phyloP scores from a whole-genome alignment of 2,888 invertebrate species.

The Seira musarum region DNA sequence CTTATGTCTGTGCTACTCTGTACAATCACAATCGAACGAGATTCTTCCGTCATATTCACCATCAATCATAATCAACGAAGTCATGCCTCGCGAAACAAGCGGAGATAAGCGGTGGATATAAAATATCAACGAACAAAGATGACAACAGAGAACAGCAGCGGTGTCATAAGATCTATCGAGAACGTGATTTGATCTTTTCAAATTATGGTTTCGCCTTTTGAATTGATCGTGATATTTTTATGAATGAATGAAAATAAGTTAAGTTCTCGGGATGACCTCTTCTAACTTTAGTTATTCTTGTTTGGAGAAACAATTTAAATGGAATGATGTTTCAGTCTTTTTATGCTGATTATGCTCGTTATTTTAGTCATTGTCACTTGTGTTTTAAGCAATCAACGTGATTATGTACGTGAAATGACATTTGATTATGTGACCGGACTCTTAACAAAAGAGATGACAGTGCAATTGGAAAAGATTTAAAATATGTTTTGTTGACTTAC shows the following conservation, averaged over 20 bases:
- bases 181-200: not conserved
- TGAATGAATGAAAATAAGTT: no score
- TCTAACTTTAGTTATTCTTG: no score
- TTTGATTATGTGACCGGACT: constrained; percentile 15
- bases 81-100: constrained; percentile 28
- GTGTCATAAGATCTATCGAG: constrained; percentile 5
- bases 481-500: constrained; percentile 51
- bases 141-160: constrained; percentile 15
- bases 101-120: not conserved
- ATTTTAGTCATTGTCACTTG: no score
- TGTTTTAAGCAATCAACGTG: not conserved
- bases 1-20: not conserved
- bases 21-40: not conserved
- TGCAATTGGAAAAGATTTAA: constrained; percentile 7
- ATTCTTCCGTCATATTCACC: constrained; percentile 54
- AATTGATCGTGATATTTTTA: no score
- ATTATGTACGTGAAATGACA: constrained; percentile 11
- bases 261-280: no score
- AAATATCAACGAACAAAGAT: constrained; percentile 13
- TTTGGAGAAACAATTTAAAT: no score
- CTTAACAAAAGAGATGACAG: constrained; percentile 5
- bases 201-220: no score
- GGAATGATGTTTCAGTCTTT: no score
- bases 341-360: no score
- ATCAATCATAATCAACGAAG: constrained; percentile 58